A percentile compares a stretch with the other conserved stretches of the same genome.
Conservation (phyloP, 2,113 vertebrate genomes). For the Typhlomys cinereus region DNA sequence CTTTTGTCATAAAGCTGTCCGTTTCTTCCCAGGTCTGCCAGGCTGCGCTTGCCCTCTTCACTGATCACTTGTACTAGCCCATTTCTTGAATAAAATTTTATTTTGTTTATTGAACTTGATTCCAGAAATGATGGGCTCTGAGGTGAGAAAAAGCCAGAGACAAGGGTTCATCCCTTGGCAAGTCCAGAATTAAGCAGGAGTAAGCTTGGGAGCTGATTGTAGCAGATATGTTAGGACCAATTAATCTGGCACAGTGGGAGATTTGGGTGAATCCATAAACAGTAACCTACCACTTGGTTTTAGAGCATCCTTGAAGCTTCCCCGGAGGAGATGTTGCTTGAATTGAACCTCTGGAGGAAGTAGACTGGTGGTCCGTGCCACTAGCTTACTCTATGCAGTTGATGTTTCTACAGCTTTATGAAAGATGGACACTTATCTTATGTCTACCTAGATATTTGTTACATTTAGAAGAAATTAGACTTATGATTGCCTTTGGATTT, state of each 20-base stretch:
- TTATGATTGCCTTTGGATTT: slow-evolving; percentile 14
- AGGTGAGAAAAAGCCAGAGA: not conserved
- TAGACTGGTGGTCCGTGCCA: not conserved
- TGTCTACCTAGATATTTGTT: not conserved
- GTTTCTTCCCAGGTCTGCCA: not conserved
- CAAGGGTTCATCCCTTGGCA: not conserved
- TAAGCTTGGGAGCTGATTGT: not conserved
- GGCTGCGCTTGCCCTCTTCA: not conserved
- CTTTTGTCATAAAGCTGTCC: not conserved
- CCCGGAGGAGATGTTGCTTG: not conserved
- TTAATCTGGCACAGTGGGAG: not conserved
- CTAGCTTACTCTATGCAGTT: not conserved
- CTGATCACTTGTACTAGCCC: not conserved
- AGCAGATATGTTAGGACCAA: not conserved
- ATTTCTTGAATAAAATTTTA: not conserved
- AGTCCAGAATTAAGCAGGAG: not conserved
- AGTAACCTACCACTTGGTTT: not conserved
- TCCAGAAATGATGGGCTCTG: not conserved
- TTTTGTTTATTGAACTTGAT: not conserved
- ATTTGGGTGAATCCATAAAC: not conserved
- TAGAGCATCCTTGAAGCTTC: not conserved
- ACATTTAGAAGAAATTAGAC: not conserved
- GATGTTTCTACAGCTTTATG: slow-evolving; percentile 2
- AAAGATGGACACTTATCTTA: not conserved
- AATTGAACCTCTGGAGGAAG: not conserved